phyloP scores from a whole-genome alignment of 2,797 vertebrate species.

The Chloroceryle inda region DNA sequence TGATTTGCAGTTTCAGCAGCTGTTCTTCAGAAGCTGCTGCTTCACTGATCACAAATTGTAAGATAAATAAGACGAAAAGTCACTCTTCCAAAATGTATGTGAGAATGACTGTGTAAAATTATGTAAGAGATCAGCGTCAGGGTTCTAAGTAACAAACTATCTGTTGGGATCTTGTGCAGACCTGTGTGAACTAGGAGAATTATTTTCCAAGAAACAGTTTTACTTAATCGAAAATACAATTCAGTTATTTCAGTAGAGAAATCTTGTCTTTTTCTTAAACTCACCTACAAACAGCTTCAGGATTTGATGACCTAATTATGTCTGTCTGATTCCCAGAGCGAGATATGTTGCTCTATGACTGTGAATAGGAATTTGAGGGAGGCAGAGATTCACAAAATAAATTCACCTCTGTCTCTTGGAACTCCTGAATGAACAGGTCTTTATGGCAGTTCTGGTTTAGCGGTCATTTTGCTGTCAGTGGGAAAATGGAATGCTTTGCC shows the following conservation, averaged over 20 bases:
- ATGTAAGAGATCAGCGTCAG: slow-evolving; percentile 58
- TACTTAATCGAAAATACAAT: slow-evolving; percentile 60
- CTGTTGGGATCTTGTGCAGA: slow-evolving; percentile 59
- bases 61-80: not conserved
- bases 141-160: slow-evolving; percentile 54
- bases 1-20: slow-evolving; percentile 46
- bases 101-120: slow-evolving; percentile 15
- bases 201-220: slow-evolving; percentile 58
- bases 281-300: not conserved
- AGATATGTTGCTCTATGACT: not conserved
- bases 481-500: not conserved
- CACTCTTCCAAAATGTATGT: not conserved
- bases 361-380: not conserved
- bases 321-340: not conserved
- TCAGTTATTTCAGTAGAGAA: not conserved
- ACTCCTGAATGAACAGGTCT: not conserved
- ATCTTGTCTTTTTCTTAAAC: not conserved
- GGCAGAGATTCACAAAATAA: not conserved
- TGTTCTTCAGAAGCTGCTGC: slow-evolving; percentile 70
- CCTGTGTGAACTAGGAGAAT: slow-evolving; percentile 32
- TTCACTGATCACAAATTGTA: not conserved
- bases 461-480: not conserved
- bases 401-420: not conserved
- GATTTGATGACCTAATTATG: not conserved
- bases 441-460: not conserved